phyloP scores from a whole-genome alignment of 2,113 vertebrate species.

The Barbus barbus region DNA sequence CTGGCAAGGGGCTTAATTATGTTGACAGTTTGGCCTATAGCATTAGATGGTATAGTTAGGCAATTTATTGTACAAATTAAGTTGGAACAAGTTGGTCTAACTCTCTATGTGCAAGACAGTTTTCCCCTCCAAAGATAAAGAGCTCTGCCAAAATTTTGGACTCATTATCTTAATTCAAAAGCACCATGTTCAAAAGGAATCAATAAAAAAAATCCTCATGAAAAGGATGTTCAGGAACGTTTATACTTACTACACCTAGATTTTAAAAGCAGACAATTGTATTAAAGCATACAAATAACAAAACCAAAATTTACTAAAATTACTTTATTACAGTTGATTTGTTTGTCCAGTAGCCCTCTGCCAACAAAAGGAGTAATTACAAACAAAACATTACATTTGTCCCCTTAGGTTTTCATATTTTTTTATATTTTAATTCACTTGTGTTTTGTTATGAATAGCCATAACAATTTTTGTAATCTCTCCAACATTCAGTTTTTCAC shows the following conservation, averaged over 20 bases:
- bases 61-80: not conserved
- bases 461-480: conserved; percentile 67
- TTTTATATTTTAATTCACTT: conserved; percentile 74
- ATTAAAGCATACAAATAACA: conserved; percentile 14
- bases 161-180: not conserved
- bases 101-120: not conserved
- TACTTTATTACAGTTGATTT: conserved; percentile 99
- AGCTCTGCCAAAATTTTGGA: not conserved
- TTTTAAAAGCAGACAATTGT: conserved; percentile 24
- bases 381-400: conserved; percentile 99
- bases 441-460: conserved; percentile 68
- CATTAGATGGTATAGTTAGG: not conserved
- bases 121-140: not conserved
- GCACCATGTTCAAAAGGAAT: not conserved
- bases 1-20: not conserved
- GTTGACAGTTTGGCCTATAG: not conserved
- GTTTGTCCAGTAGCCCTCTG: conserved; percentile 96
- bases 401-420: conserved; percentile 69
- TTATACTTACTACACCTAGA: not conserved
- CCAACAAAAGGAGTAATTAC: conserved; percentile 98
- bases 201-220: not conserved
- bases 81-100: not conserved
- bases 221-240: not conserved
- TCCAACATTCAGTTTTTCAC: conserved; percentile 89
- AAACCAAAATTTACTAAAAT: conserved; percentile 89